Conservation (phyloP, 2,113 vertebrate species). For the Danio rerio region DNA sequence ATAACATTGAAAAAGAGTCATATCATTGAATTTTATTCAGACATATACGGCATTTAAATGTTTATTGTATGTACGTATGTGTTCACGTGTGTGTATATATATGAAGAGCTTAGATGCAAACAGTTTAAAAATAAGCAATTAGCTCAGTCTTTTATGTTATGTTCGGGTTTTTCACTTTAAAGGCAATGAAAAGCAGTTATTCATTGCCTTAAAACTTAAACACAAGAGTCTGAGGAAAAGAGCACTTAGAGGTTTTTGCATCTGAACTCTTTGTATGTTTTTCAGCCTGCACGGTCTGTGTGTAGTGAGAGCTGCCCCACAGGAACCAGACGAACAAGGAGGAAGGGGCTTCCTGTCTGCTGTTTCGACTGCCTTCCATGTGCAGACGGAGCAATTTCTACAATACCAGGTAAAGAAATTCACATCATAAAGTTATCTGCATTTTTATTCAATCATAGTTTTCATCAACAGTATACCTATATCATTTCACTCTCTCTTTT, state of each 20-base stretch:
- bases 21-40: not conserved
- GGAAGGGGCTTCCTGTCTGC: conserved; percentile 47
- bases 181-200: too few relatives aligned
- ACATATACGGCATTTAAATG: not conserved
- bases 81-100: not conserved
- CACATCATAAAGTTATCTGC: too few relatives aligned
- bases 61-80: not conserved
- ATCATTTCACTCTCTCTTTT: not conserved
- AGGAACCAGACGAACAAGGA: conserved; percentile 50
- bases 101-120: too few relatives aligned
- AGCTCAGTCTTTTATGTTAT: too few relatives aligned
- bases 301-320: conserved; percentile 36
- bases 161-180: too few relatives aligned
- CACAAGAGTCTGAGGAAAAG: too few relatives aligned
- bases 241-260: not conserved
- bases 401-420: conserved; percentile 27
- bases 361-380: conserved; percentile 55
- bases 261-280: not conserved
- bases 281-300: not conserved
- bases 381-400: conserved; percentile 53
- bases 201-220: too few relatives aligned
- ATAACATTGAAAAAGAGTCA: too few relatives aligned
- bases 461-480: not conserved
- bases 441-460: not conserved
- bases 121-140: too few relatives aligned